Evolutionary conservation across 2,797 vertebrate species (phyloP).

Genomic region (Echeneis naucrates): DNA sequence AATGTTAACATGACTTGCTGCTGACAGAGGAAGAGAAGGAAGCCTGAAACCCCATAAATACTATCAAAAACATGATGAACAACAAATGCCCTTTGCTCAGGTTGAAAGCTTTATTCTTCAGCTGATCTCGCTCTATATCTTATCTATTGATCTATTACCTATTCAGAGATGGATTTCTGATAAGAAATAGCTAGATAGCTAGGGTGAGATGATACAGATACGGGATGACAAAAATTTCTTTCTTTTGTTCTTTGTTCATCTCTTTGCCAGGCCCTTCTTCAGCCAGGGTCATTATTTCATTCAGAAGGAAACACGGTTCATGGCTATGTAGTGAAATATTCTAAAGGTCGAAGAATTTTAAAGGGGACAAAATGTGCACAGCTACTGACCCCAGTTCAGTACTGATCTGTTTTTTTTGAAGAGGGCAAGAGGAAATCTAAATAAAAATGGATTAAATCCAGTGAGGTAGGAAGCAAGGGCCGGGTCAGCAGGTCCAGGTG

Average conservation of each 20-base stretch:
- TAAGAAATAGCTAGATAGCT: conserved; percentile 4
- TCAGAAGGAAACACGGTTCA: background rate
- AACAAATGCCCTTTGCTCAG: conserved; percentile 1
- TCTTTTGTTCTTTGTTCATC: conserved; percentile 14
- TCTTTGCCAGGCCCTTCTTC: conserved; percentile 4
- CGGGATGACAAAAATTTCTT: too few relatives aligned
- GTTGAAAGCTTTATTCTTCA: conserved; percentile 6
- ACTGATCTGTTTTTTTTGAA: background rate
- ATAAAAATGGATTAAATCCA: too few relatives aligned
- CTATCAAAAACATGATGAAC: conserved; percentile 10
- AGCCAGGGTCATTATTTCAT: conserved; percentile 17
- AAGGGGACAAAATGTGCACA: background rate
- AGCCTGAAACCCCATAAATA: conserved; percentile 1
- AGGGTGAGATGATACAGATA: too few relatives aligned
- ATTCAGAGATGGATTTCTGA: conserved; percentile 42
- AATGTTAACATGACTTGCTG: conserved; percentile 8
- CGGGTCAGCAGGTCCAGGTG: background rate
- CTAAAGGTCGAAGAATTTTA: background rate
- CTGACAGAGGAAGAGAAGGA: conserved; percentile 5
- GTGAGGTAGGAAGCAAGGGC: background rate
- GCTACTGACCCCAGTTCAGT: conserved; percentile 7
- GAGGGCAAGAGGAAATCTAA: background rate
- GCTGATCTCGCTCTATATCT: background rate
- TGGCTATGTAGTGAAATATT: conserved; percentile 10
- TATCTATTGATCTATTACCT: conserved; percentile 36